These are phyloP conservation scores for Ornithoptera priamus DNA, from an alignment of 2,888 invertebrate genomes.

Conservation along the genomic window DNA sequence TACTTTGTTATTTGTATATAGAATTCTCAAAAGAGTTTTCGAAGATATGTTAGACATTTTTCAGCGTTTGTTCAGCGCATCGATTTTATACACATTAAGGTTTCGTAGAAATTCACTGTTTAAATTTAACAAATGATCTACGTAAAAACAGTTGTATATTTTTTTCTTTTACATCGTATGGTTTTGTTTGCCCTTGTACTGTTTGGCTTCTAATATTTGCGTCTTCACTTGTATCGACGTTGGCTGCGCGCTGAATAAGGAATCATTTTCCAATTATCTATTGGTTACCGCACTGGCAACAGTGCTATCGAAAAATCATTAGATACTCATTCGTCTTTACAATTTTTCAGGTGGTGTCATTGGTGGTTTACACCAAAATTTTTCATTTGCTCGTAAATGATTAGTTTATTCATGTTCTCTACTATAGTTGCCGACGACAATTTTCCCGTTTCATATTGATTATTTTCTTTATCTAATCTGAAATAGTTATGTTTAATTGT, in stretches of 20 bases:
- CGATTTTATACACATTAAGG: not conserved
- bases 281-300: constrained; percentile 32
- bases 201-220: constrained; percentile 6
- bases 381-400: constrained; percentile 6
- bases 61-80: not conserved
- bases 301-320: constrained; percentile 28
- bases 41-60: not conserved
- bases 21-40: no score
- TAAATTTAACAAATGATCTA: not conserved
- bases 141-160: not conserved
- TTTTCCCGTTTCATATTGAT: not conserved
- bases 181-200: constrained; percentile 25
- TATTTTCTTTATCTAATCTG: not conserved
- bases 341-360: constrained; percentile 41
- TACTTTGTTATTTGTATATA: not conserved
- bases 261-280: not conserved
- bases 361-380: constrained; percentile 5
- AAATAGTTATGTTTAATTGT: not conserved
- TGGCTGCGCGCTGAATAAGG: not conserved
- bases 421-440: not conserved
- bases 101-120: not conserved
- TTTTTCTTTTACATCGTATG: not conserved
- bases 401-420: not conserved
- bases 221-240: not conserved
- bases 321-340: constrained; percentile 41